Percentiles rank a stretch among this genome's conserved stretches.
Evolutionary conservation across 2,888 invertebrate species (phyloP).

Genomic region (Prionchulus punctatus): DNA sequence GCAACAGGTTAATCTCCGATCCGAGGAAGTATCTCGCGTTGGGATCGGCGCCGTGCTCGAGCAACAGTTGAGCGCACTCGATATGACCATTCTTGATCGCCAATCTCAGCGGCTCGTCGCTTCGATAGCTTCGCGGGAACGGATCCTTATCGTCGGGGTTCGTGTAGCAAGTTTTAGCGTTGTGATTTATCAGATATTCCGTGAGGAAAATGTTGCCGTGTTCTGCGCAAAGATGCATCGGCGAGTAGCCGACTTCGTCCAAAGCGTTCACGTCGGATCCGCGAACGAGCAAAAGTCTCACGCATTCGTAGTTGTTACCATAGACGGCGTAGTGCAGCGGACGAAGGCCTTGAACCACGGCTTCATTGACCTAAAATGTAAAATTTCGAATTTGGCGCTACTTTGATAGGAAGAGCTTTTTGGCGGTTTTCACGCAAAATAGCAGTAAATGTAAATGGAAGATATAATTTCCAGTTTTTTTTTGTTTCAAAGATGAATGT

Average conservation of each 20-base stretch:
- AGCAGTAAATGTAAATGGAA: too few species aligned
- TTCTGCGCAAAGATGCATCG: slow-evolving; percentile 73
- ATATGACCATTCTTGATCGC: slow-evolving; percentile 71
- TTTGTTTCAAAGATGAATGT: too few species aligned
- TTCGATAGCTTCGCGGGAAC: slow-evolving; percentile 16
- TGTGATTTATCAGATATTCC: slow-evolving; percentile 44
- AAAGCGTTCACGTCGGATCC: slow-evolving; percentile 49
- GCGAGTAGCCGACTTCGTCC: slow-evolving; percentile 63
- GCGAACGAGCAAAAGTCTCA: slow-evolving; percentile 57
- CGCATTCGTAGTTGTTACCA: slow-evolving; percentile 58
- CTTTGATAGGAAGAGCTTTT: too few species aligned
- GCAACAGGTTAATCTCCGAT: slow-evolving; percentile 62
- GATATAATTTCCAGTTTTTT: too few species aligned
- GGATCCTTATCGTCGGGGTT: slow-evolving; percentile 35
- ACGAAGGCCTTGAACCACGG: slow-evolving; percentile 66
- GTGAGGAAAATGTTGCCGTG: slow-evolving; percentile 31
- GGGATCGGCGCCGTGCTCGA: slow-evolving; percentile 70
- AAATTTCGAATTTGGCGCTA: too few species aligned
- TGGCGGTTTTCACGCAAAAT: too few species aligned
- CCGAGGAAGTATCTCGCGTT: slow-evolving; percentile 50
- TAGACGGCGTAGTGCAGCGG: slow-evolving; percentile 83
- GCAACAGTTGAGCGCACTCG: slow-evolving; percentile 45
- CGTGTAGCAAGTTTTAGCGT: slow-evolving; percentile 44
- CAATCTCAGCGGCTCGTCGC: slow-evolving; percentile 68
- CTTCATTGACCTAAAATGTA: slow-evolving; percentile 49